Evolutionary conservation across 2,113 vertebrate genomes (phyloP).

Genomic region (Enhydra lutris): DNA sequence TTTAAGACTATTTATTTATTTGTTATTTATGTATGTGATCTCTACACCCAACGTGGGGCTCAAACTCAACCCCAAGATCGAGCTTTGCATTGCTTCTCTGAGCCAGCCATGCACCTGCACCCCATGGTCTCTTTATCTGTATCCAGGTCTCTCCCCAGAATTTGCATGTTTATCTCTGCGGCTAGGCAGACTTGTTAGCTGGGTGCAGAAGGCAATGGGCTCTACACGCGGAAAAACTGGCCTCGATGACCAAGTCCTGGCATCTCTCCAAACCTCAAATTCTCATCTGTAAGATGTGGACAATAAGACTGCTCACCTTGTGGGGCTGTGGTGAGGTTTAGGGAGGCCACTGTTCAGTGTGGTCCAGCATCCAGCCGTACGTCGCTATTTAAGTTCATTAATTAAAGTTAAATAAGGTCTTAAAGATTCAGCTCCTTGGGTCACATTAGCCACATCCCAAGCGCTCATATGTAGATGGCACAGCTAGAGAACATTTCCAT

Average conservation of each 20-base stretch:
- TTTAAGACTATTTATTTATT: neutral
- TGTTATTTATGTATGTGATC: neutral
- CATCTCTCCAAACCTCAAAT: neutral
- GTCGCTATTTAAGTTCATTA: neutral
- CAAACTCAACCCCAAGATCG: neutral
- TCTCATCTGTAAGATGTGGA: neutral
- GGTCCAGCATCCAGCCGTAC: neutral
- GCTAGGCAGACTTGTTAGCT: neutral
- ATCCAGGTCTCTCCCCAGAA: neutral
- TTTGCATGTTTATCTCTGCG: neutral
- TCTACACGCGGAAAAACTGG: neutral
- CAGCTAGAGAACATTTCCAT: neutral
- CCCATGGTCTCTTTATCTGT: neutral
- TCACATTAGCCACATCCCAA: neutral
- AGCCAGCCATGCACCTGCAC: neutral
- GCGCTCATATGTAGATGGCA: neutral
- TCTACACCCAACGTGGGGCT: neutral
- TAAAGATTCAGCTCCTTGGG: neutral
- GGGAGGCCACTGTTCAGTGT: rapidly evolving
- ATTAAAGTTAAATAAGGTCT: neutral
- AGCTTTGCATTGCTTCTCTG: neutral
- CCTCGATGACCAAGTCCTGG: neutral
- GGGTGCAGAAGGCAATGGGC: neutral
- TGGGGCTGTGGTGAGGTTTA: neutral
- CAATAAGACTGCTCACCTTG: neutral